Conservation (phyloP, 2,113 vertebrate species). For the Pitta sordida region DNA sequence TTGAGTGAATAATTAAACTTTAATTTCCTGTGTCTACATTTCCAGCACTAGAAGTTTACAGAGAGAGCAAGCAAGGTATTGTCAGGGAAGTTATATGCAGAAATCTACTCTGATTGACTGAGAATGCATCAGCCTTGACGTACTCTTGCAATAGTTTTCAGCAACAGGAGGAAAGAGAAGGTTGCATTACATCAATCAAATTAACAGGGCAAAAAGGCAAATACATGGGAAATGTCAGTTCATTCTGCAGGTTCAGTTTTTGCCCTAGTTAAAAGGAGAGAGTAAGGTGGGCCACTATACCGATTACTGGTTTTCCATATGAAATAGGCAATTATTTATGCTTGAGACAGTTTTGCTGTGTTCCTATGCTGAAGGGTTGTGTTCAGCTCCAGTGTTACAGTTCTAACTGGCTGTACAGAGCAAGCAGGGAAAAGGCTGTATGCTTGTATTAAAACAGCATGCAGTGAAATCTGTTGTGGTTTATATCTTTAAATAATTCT, state of each 20-base stretch:
- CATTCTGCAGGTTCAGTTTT: background rate
- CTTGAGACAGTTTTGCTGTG: background rate
- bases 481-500: background rate
- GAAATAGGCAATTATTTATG: background rate
- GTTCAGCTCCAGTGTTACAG: background rate
- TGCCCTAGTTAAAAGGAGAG: background rate
- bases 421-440: background rate
- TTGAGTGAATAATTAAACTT: conserved; percentile 16
- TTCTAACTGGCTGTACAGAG: background rate
- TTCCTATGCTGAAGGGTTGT: background rate
- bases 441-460: background rate
- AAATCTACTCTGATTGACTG: conserved; percentile 27
- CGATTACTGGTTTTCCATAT: background rate
- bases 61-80: background rate
- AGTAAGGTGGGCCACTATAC: background rate
- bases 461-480: background rate
- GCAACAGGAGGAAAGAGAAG: background rate
- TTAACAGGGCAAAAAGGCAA: conserved; percentile 11
- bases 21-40: background rate
- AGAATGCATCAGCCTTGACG: background rate
- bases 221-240: background rate
- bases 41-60: background rate
- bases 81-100: background rate
- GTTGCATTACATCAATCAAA: conserved; percentile 8
- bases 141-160: background rate